Evolutionary conservation across 2,797 vertebrate genomes (phyloP).

Genomic region (Hypotaenidia okinawae): DNA sequence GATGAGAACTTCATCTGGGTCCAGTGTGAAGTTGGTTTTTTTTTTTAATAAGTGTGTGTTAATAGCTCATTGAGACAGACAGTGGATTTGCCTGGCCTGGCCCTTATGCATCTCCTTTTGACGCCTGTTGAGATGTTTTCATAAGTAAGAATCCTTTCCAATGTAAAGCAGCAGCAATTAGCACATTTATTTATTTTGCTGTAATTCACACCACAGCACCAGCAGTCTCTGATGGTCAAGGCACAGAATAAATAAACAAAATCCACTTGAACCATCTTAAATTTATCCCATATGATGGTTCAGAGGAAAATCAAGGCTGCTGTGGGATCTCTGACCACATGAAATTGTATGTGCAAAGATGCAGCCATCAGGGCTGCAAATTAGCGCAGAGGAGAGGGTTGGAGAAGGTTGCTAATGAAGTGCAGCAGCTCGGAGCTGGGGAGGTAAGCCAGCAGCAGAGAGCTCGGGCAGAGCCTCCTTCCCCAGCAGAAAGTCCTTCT

Average conservation of each 20-base stretch:
- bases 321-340: background rate
- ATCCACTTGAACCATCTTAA: background rate
- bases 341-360: rapidly evolving
- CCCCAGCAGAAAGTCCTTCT: background rate
- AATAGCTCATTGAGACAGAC: background rate
- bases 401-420: background rate
- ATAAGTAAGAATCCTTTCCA: background rate
- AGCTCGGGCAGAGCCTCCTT: background rate
- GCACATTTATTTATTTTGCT: conserved; percentile 30
- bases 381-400: rapidly evolving
- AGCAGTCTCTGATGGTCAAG: background rate
- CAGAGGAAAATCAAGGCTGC: conserved; percentile 1
- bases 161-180: conserved; percentile 35
- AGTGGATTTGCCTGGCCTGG: background rate
- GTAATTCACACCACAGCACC: background rate
- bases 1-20: background rate
- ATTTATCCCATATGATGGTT: background rate
- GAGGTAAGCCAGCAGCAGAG: background rate
- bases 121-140: conserved; percentile 6
- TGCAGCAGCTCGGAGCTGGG: background rate
- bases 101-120: background rate
- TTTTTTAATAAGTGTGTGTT: background rate
- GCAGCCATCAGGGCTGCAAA: background rate
- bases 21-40: background rate
- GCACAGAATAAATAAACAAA: conserved; percentile 15